These are phyloP conservation scores for Chitala chitala DNA, from an alignment of 2,113 vertebrate species.

Conservation along the genomic window DNA sequence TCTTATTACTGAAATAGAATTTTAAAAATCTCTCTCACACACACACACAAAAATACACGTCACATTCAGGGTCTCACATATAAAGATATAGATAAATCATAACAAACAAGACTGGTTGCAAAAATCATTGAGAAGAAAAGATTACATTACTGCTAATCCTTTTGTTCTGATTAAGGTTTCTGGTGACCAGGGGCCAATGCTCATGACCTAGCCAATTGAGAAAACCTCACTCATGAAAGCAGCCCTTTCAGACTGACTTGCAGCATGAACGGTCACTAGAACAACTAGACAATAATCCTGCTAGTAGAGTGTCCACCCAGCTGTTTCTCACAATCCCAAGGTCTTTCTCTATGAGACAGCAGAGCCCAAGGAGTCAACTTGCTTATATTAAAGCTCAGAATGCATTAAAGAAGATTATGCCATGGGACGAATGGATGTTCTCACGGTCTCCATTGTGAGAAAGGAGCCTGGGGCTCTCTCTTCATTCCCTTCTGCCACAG, in stretches of 20 bases:
- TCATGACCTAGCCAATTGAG: background rate
- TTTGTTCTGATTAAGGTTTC: slow-evolving; percentile 55
- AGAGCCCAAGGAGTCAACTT: background rate
- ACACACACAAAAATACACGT: too few species aligned
- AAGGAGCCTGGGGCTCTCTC: background rate
- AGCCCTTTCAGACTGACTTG: background rate
- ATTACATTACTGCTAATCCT: slow-evolving; percentile 49
- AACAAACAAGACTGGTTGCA: slow-evolving; percentile 46
- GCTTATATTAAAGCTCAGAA: background rate
- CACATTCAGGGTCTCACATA: slow-evolving; percentile 37
- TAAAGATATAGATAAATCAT: slow-evolving; percentile 50
- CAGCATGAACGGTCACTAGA: background rate
- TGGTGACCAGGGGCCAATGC: slow-evolving; percentile 41
- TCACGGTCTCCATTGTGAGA: background rate
- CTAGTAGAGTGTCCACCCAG: background rate
- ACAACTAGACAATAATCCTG: background rate
- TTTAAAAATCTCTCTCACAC: too few species aligned
- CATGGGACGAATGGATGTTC: background rate
- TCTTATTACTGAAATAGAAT: too few species aligned
- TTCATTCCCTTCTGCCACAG: background rate
- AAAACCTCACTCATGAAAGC: background rate
- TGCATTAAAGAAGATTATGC: background rate
- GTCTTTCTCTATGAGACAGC: background rate
- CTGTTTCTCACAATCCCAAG: background rate
- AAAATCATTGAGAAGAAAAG: slow-evolving; percentile 50